A percentile compares a stretch with the other conserved stretches of the same genome.
phyloP scores from a whole-genome alignment of 2,888 invertebrate genomes.

The Caenorhabditis wallacei region DNA sequence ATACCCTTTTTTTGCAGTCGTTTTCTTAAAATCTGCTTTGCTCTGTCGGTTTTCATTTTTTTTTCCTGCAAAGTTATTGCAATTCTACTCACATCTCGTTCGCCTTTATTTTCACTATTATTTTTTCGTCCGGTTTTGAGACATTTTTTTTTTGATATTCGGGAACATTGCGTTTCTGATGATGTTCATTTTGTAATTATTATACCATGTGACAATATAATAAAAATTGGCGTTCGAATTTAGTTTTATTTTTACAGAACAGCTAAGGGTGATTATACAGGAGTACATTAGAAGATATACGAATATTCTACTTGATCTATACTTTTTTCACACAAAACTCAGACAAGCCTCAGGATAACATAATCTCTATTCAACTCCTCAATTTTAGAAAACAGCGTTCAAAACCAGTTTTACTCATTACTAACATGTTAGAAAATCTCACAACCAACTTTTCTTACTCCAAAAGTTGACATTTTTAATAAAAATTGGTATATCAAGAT shows the following conservation, averaged over 20 bases:
- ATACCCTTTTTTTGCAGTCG: background rate
- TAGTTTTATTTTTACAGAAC: background rate
- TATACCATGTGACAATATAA: background rate
- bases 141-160: background rate
- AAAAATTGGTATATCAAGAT: too few species aligned
- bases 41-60: conserved; percentile 1
- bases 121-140: background rate
- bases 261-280: background rate
- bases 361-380: too few species aligned
- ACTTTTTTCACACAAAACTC: too few species aligned
- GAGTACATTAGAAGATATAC: too few species aligned
- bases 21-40: conserved; percentile 2
- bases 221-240: conserved; percentile 32
- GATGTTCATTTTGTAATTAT: background rate
- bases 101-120: background rate
- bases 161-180: background rate
- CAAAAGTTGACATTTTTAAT: too few species aligned
- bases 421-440: too few species aligned
- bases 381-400: too few species aligned
- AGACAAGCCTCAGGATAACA: too few species aligned
- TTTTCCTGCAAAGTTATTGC: conserved; percentile 18
- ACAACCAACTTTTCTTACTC: too few species aligned
- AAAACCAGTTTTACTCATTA: too few species aligned
- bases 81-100: conserved; percentile 21
- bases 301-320: too few species aligned